Conservation (phyloP, 2,113 vertebrate genomes). For the Columba livia region DNA sequence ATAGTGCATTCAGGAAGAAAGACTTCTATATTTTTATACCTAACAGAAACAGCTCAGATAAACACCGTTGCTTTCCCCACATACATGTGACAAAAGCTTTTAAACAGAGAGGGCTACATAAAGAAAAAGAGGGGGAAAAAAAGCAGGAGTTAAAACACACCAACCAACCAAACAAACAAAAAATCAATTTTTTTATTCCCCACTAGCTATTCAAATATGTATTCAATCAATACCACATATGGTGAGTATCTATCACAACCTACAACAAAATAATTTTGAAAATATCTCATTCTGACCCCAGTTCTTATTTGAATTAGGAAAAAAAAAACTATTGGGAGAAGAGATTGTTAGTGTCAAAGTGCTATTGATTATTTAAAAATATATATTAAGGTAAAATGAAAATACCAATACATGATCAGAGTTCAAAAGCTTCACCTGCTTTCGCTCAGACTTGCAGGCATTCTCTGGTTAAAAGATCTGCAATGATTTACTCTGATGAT, state of each 20-base stretch:
- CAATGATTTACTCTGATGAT: not conserved
- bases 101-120: not conserved
- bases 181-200: not conserved
- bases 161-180: not conserved
- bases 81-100: not conserved
- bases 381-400: not conserved
- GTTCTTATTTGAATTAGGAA: not conserved
- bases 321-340: not conserved
- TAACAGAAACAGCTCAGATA: not conserved
- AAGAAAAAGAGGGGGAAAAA: not conserved
- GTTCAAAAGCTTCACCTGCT: not conserved
- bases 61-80: not conserved
- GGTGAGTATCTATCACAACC: conserved; percentile 14
- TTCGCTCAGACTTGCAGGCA: not conserved
- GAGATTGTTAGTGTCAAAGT: not conserved
- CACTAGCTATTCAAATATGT: conserved; percentile 16
- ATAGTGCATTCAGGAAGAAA: not conserved
- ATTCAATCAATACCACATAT: conserved; percentile 34
- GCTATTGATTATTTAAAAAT: not conserved
- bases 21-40: not conserved
- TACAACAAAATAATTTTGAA: not conserved
- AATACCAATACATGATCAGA: not conserved
- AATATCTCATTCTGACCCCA: not conserved
- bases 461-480: not conserved
- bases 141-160: not conserved